These are phyloP conservation scores for Temnothorax curvispinosus DNA, from an alignment of 1,140 invertebrate species.

Conservation along the genomic window DNA sequence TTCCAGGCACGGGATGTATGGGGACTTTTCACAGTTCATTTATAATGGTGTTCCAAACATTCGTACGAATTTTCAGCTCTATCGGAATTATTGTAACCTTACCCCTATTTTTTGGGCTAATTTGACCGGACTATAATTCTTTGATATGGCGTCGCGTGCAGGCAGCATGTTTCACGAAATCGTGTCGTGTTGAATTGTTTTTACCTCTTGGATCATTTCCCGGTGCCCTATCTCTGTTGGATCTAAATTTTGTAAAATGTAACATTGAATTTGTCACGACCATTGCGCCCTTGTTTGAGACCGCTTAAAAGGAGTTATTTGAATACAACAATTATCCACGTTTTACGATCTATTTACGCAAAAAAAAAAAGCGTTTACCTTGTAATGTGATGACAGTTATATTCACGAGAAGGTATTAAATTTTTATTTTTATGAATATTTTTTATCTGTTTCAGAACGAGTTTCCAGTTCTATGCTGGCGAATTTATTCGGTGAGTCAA, in stretches of 20 bases:
- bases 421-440: constrained; percentile 16
- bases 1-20: too few species aligned
- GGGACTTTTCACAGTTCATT: too few species aligned
- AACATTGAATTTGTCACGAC: constrained; percentile 36
- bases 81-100: too few species aligned
- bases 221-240: constrained; percentile 8
- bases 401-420: neutral
- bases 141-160: constrained; percentile 21
- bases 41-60: too few species aligned
- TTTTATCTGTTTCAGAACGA: constrained; percentile 77
- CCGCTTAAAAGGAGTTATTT: neutral
- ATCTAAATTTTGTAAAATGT: constrained; percentile 38
- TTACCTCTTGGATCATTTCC: constrained; percentile 46
- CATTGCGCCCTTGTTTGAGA: constrained; percentile 13
- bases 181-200: constrained; percentile 22
- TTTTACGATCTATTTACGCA: constrained; percentile 1
- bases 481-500: constrained; percentile 79
- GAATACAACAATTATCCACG: neutral
- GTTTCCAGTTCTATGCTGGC: constrained; percentile 83
- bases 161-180: constrained; percentile 17
- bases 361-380: neutral
- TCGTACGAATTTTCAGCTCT: too few species aligned
- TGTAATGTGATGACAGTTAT: neutral
- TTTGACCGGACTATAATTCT: too few species aligned
- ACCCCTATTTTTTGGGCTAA: too few species aligned